Evolutionary conservation across 2,113 vertebrate species (phyloP), one percentile per base, ranked within the genome.

Genomic region (Grantiella picta): DNA sequence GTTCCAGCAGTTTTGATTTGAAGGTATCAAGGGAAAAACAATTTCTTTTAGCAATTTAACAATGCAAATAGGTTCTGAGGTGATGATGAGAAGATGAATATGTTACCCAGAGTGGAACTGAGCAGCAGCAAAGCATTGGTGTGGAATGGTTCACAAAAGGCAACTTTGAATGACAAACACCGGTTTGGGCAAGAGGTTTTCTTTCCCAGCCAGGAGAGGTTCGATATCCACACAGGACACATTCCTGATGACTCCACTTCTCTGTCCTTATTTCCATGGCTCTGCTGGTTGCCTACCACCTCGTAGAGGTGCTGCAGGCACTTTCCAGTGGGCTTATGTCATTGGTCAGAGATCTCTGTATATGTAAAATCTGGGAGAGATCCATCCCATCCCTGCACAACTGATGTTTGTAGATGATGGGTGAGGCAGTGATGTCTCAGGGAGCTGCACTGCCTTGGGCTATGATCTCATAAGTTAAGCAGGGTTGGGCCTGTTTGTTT

Each of bases 261-360:
- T 89, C 27, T 86, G 54, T 68, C 82, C 81, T 73, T 65, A 52
- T 91, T 88, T 86, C 75, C 40, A 38, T 61, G 72, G 59, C 47
- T 77, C 38, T 63, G 21, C 59, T 86, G 49, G 28, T 81, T 76
- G 68, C 33, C 69, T 85, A 44, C 85, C 88, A 79, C 84, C 65
- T 64, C 0, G 7, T 73, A 92, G 78, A 93, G 78, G 23, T 80
- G 80, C 92, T 96, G 42, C 20, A 92, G 95, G 91, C 93, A 54
- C 27, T 96, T 86, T 92, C 82, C 79, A 85, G 87, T 93, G 91
- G 70, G 85, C 31, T 94, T 87, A 50, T 90, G 88, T 84, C 96
- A 97, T 96, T 97, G 90, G 76, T 89, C 81, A 92, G 86, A 95
- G 95, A 96, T 94, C 82, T 64, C 73, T 64, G 80, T 69, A 35